Conservation (phyloP, 2,797 vertebrate genomes). For the Stomatorhinus walkeri region DNA sequence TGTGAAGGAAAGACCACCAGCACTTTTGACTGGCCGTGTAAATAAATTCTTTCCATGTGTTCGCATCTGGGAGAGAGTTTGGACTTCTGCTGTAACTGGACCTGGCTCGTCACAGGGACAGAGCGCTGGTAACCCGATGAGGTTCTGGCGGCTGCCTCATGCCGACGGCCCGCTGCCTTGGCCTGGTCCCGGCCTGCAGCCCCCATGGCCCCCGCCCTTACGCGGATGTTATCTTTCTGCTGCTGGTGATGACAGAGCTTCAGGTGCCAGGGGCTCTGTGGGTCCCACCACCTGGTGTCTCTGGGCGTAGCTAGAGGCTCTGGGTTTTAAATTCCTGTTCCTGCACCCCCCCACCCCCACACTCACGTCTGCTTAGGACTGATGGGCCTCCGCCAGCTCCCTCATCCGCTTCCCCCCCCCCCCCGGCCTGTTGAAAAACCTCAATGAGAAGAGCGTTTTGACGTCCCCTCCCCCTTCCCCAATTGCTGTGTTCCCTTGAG, state of each 20-base stretch:
- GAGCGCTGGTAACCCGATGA: background rate
- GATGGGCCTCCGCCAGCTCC: conserved; percentile 34
- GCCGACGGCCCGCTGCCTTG: too few species aligned
- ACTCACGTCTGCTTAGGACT: conserved; percentile 39
- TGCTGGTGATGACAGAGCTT: conserved; percentile 25
- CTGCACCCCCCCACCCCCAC: conserved; percentile 25
- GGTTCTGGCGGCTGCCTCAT: background rate
- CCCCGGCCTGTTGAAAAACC: conserved; percentile 34
- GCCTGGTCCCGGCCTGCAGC: background rate
- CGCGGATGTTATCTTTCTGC: background rate
- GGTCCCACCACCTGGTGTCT: conserved; percentile 38
- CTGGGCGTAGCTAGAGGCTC: conserved; percentile 27
- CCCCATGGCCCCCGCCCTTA: background rate
- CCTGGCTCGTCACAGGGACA: background rate
- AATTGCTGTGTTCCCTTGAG: conserved; percentile 38
- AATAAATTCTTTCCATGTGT: conserved; percentile 59
- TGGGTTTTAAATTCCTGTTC: conserved; percentile 41
- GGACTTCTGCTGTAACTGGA: conserved; percentile 38
- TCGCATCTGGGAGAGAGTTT: conserved; percentile 41
- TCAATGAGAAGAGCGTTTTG: conserved; percentile 26
- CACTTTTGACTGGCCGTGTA: conserved; percentile 50
- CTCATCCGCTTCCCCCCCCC: background rate
- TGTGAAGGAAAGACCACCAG: conserved; percentile 46
- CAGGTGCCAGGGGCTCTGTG: conserved; percentile 40
- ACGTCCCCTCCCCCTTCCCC: conserved; percentile 28